Conservation (phyloP, 2,888 invertebrate species). For the Heliconius cydno region DNA sequence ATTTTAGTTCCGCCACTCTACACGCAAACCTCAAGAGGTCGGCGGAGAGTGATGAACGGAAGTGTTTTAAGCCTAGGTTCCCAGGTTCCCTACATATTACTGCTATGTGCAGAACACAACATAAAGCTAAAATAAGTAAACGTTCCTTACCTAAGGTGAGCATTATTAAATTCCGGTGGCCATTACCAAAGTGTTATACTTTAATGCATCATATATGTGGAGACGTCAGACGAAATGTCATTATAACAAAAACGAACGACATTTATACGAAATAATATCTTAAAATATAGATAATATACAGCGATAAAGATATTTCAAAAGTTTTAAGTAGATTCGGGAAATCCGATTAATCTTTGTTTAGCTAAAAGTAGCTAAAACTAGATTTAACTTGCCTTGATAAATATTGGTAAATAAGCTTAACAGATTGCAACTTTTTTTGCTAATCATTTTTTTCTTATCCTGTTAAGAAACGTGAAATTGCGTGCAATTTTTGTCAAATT, state of each 20-base stretch:
- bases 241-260: background rate
- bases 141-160: background rate
- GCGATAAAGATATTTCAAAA: background rate
- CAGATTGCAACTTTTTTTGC: background rate
- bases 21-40: no score
- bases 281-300: background rate
- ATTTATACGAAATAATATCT: background rate
- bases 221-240: background rate
- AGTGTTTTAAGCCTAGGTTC: no score
- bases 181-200: background rate
- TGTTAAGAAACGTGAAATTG: background rate
- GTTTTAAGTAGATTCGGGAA: background rate
- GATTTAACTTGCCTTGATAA: background rate
- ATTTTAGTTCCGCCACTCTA: no score
- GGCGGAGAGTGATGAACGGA: no score
- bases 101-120: no score
- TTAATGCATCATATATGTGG: background rate
- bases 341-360: background rate
- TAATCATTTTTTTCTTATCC: background rate
- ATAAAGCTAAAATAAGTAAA: no score
- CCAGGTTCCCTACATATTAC: no score
- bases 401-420: background rate
- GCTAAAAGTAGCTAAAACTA: background rate
- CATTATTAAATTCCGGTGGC: background rate
- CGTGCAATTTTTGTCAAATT: background rate